Evolutionary conservation across 2,113 vertebrate species (phyloP).

Genomic region (Psettodes erumei): DNA sequence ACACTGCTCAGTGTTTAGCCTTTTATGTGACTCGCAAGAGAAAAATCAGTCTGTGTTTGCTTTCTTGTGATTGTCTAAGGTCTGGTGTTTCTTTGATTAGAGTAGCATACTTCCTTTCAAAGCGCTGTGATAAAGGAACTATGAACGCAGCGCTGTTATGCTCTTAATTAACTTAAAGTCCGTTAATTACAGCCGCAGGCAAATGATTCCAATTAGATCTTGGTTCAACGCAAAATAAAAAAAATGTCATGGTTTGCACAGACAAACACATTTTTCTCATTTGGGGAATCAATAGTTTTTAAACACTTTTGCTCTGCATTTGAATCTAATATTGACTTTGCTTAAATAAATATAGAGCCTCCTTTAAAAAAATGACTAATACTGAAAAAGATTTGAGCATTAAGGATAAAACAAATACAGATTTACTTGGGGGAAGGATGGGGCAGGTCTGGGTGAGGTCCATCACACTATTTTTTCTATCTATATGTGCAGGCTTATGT

Average conservation of each 20-base stretch:
- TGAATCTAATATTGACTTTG: background rate
- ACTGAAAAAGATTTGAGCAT: background rate
- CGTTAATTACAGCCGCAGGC: conserved; percentile 6
- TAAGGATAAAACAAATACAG: background rate
- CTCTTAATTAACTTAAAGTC: background rate
- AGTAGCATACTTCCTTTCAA: background rate
- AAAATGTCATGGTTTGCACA: background rate
- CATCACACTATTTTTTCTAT: too few relatives aligned
- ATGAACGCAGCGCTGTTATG: background rate
- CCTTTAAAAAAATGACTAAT: background rate
- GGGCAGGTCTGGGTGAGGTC: too few relatives aligned
- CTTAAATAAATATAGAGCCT: background rate
- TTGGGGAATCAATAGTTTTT: background rate
- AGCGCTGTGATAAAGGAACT: background rate
- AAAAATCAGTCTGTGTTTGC: too few relatives aligned
- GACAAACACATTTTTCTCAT: background rate
- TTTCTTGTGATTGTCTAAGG: background rate
- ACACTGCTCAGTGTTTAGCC: background rate
- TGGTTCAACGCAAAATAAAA: too few relatives aligned
- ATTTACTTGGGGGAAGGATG: too few relatives aligned
- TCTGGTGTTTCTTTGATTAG: background rate
- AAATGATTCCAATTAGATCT: conserved; percentile 1
- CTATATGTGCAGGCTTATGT: too few relatives aligned
- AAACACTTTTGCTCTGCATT: background rate
- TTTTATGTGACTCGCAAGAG: too few relatives aligned